Conservation (phyloP, 2,113 vertebrate species). For the Laticauda laticaudata region DNA sequence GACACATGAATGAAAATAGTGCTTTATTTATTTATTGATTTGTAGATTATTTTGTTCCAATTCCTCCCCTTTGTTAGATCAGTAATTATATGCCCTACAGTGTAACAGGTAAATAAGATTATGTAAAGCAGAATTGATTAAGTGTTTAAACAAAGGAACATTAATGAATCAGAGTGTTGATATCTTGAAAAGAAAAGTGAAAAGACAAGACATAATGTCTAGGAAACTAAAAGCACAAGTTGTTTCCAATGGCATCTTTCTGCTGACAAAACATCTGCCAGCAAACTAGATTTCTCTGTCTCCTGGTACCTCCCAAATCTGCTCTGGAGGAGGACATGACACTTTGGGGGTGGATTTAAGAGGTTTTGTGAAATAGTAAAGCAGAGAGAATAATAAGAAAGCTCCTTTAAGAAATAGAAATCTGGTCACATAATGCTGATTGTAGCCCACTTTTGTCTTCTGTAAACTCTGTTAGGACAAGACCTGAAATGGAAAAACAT, state of each 20-base stretch:
- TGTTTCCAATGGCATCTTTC: neutral
- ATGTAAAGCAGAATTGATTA: conserved; percentile 20
- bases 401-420: neutral
- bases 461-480: neutral
- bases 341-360: neutral
- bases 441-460: neutral
- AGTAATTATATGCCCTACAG: conserved; percentile 25
- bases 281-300: neutral
- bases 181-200: neutral
- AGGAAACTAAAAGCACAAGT: neutral
- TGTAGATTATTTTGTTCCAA: conserved; percentile 17
- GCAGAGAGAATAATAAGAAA: neutral
- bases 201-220: neutral
- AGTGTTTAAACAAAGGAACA: conserved; percentile 29
- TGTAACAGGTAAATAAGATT: conserved; percentile 37
- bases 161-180: conserved; percentile 1
- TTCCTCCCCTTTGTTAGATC: conserved; percentile 27
- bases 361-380: neutral
- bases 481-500: neutral
- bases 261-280: neutral
- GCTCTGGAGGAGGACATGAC: neutral
- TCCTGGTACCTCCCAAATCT: neutral
- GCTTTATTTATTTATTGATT: conserved; percentile 15
- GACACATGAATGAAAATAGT: neutral
- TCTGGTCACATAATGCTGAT: neutral